phyloP scores from a whole-genome alignment of 1,140 invertebrate genomes.

The Lepidostoma basale region DNA sequence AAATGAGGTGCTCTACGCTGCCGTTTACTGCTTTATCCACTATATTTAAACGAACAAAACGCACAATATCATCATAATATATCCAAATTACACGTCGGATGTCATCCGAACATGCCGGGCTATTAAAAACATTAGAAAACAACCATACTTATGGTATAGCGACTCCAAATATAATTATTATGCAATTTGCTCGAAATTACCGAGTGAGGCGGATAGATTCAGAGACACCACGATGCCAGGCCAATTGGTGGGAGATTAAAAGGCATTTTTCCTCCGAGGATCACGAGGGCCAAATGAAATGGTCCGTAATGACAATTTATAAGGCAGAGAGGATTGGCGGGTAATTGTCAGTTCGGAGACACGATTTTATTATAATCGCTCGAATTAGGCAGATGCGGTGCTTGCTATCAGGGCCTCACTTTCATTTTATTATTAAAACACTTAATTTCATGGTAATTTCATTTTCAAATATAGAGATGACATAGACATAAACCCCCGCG shows the following conservation, averaged over 20 bases:
- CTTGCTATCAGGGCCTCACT: too few relatives aligned
- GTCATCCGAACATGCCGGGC: not conserved
- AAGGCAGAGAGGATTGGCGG: not conserved
- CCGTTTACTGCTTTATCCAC: too few relatives aligned
- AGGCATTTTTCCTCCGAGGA: conserved; percentile 9
- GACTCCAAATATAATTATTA: conserved; percentile 21
- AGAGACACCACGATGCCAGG: too few relatives aligned
- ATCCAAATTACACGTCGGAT: not conserved
- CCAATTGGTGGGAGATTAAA: not conserved
- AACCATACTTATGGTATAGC: conserved; percentile 4
- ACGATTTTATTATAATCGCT: conserved; percentile 16
- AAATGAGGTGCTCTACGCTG: too few relatives aligned
- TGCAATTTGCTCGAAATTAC: conserved; percentile 1
- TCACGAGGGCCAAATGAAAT: conserved; percentile 18
- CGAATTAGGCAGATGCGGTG: conserved; percentile 20
- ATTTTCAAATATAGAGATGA: too few relatives aligned
- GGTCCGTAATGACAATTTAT: conserved; percentile 21
- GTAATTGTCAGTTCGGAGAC: conserved; percentile 16
- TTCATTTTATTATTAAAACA: too few relatives aligned
- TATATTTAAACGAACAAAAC: too few relatives aligned
- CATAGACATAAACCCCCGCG: too few relatives aligned
- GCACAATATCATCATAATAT: not conserved
- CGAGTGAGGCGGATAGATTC: not conserved
- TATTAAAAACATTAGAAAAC: conserved; percentile 18
- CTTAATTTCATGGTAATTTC: too few relatives aligned